Evolutionary conservation across 2,888 invertebrate genomes (phyloP), one percentile per base, ranked within the genome.

Genomic region (Eristalis intricaria): DNA sequence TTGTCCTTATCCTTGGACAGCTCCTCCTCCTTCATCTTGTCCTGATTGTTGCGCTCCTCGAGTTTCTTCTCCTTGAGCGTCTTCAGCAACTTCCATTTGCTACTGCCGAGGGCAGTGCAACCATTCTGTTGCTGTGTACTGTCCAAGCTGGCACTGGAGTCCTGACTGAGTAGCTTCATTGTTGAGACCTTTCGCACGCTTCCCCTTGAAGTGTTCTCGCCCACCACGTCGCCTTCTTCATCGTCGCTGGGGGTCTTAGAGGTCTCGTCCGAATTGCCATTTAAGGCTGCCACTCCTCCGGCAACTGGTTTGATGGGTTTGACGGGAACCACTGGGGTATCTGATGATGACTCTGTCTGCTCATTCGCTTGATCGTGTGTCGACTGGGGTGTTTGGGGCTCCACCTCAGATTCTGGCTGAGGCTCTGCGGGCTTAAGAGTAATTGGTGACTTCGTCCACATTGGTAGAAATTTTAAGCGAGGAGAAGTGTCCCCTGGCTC

Each of bases 61-160:
- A 97, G 97, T 93, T 98, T 98, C 85, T 96, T 95, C 90, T 98
- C 98, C 91, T 98, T 98, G 35, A 98, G 93, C 0, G 98, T 97
- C 93, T 98, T 98, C 2, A 98, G 93, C 63, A 98, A 94, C 92
- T 98, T 98, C 98, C 98, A 98, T 92, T 97, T 97, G 91, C 97
- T 97, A 91, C 97, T 97, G 10, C 97, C 96, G 71, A 96, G 94
- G 13, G 95, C 95, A 15, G 71, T 29, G 19, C 40, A 76, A 38
- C 69, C 88, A 79, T 89, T 90, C 15, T 29, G 91, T 90, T 64
- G 91, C 13, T 84, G 89, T 5, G 88, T 87, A 89, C 91, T 93
- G 90, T 91, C 94, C 88, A 90, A 91, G 91, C 92, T 93, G 88
- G 91, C 92, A 91, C 92, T 93, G 86, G 91, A 93, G 32, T 92